Base-by-base conservation (phyloP, 2,888 invertebrate species). In the Microchrysa polita region DNA sequence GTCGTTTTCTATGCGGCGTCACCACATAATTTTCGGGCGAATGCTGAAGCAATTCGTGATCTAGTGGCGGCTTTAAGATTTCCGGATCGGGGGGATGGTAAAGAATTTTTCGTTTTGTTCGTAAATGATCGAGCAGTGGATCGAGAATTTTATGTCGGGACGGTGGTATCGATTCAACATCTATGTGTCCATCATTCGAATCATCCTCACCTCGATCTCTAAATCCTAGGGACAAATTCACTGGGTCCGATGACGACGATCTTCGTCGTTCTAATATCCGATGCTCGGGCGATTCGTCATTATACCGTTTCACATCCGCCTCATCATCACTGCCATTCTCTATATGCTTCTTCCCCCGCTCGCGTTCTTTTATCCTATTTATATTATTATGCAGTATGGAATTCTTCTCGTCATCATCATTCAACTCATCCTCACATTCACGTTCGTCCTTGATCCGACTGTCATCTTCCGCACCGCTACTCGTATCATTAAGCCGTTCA, bases 1-100 rank as follows among this genome's bases (percentile, higher is more conserved):
- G 87, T 82, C 94, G 87, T 86, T 94, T 95, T 79, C 94, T 87
- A 86, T 94, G 94, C 12, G 94, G 94, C 42, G 94, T 94, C 22
- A 95, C 94, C 55, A 94, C 93, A 81, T 94, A 94, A 80, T 92
- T 92, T 83, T 93, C 93, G 0, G 93, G 92, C 74, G 92, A 91
- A 80, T 91, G 91, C 67, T 91, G 91, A 61, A 92, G 86, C 72
- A 91, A 84, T 78, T 92, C 91, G 79, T 89, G 90, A 77, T 92
- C 92, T 16, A 91, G 90, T 48, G 91, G 88, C 5, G 82, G 80
- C 75, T 84, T 84, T 72, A 83, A 79, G 42, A 82, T 79, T 84
- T 93, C 90, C 77, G 92, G 86, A 80, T 93, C 92, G 34, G 92
- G 88, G 5, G 91, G 88, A 84, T 90, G 89, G 78, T 89, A 90